These are phyloP conservation scores for Mastigias papua DNA, from an alignment of 30 jellyfish, hydroid and myxozoan species.

Conservation along the genomic window DNA sequence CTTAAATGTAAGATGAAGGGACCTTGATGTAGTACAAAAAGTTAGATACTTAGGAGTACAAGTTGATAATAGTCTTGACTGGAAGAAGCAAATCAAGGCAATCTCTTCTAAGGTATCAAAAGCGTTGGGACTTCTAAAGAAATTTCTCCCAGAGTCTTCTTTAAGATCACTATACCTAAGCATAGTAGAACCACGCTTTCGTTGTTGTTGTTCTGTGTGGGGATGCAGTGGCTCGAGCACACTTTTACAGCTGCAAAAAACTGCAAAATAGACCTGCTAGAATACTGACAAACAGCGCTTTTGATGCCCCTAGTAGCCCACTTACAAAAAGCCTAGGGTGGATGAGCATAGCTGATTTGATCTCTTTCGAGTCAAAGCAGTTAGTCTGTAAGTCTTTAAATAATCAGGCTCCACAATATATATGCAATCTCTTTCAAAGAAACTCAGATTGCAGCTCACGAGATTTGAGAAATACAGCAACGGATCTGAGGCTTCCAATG, in stretches of 20 bases:
- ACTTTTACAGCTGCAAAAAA: too few species aligned
- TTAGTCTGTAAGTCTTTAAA: conserved; percentile 2
- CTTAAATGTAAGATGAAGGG: too few species aligned
- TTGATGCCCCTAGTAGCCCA: too few species aligned
- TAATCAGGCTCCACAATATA: conserved; percentile 9
- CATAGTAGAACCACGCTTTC: too few species aligned
- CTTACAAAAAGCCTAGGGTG: too few species aligned
- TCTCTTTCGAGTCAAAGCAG: too few species aligned
- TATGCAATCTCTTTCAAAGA: not conserved
- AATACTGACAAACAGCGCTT: too few species aligned
- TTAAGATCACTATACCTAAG: too few species aligned
- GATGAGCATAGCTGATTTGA: too few species aligned
- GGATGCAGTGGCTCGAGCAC: too few species aligned
- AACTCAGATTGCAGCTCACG: conserved; percentile 3
- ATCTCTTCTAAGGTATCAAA: conserved; percentile 16
- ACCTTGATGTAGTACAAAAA: not conserved
- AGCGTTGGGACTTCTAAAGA: conserved; percentile 1
- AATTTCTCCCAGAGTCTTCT: not conserved
- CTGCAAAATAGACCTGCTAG: too few species aligned
- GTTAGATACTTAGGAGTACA: conserved; percentile 11
- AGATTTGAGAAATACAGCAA: conserved; percentile 9
- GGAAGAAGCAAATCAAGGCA: conserved; percentile 11
- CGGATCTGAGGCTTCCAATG: conserved; percentile 22
- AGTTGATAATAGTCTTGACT: not conserved
- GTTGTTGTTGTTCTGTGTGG: too few species aligned